These are phyloP conservation scores for Carcina quercana DNA, from an alignment of 2,888 invertebrate genomes.

Conservation along the genomic window DNA sequence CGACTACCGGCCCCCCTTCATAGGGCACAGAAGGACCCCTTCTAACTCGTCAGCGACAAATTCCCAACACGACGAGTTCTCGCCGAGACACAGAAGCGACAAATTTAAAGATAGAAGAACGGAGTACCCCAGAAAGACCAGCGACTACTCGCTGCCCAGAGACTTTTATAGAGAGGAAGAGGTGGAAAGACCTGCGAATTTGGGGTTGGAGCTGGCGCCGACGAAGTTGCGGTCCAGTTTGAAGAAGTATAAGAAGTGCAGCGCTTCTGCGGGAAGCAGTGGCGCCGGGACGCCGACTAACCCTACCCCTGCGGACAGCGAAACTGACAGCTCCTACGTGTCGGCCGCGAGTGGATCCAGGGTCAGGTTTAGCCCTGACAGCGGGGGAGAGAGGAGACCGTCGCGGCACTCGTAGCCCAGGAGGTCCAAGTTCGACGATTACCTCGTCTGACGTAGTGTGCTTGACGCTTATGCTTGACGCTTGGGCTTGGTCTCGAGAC, in stretches of 20 bases:
- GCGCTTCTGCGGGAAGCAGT: constrained; percentile 72
- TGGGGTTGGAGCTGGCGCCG: constrained; percentile 78
- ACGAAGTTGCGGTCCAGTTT: constrained; percentile 85
- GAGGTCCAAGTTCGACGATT: constrained; percentile 64
- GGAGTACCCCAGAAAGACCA: constrained; percentile 52
- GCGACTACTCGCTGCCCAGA: constrained; percentile 52
- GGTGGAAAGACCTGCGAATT: constrained; percentile 57
- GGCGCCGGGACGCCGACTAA: constrained; percentile 85
- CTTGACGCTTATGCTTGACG: constrained; percentile 22
- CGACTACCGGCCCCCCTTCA: constrained; percentile 52
- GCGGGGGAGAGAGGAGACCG: constrained; percentile 66
- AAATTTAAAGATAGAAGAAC: constrained; percentile 29
- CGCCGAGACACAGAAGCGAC: constrained; percentile 45
- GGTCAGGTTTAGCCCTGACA: constrained; percentile 86
- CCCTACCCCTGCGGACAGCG: constrained; percentile 91
- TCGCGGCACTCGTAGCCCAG: constrained; percentile 64
- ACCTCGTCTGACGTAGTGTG: constrained; percentile 54
- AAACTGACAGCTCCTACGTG: constrained; percentile 88
- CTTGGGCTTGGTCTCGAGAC: too few species aligned
- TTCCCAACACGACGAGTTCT: constrained; percentile 68
- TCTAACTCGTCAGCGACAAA: constrained; percentile 80
- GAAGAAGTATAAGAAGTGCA: constrained; percentile 80
- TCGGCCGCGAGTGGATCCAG: constrained; percentile 86
- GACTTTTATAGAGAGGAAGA: constrained; percentile 57
- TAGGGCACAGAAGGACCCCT: constrained; percentile 82